These are phyloP conservation scores for Rotaria socialis DNA, from an alignment of 2,888 invertebrate genomes.

Conservation along the genomic window DNA sequence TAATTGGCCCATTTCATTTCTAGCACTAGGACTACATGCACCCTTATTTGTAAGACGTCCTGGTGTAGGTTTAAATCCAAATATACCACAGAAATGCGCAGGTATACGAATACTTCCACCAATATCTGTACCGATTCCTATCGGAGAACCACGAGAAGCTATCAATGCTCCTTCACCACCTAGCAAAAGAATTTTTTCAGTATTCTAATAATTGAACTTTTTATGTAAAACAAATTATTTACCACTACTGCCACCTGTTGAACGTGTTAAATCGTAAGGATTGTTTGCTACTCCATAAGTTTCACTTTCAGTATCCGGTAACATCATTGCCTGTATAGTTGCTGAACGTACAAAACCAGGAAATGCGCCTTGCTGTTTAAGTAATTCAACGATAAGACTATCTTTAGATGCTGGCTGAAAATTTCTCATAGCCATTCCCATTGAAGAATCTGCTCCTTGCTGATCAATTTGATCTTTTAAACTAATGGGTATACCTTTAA, in stretches of 20 bases:
- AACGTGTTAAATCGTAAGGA: slow-evolving; percentile 55
- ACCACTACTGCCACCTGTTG: slow-evolving; percentile 61
- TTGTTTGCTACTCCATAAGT: slow-evolving; percentile 57
- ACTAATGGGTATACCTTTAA: slow-evolving; percentile 15
- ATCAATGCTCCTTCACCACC: slow-evolving; percentile 57
- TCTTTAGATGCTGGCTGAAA: slow-evolving; percentile 7
- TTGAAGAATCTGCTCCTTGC: slow-evolving; percentile 14
- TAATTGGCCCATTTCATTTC: background rate
- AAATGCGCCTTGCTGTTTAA: background rate
- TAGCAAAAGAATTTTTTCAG: background rate
- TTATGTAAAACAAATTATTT: slow-evolving; percentile 51
- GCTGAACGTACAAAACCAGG: slow-evolving; percentile 24
- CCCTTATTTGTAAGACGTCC: slow-evolving; percentile 54
- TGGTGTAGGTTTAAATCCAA: slow-evolving; percentile 59
- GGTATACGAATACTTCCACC: slow-evolving; percentile 62
- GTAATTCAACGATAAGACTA: background rate
- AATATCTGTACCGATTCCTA: slow-evolving; percentile 61
- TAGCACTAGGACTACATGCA: background rate
- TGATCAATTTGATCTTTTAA: slow-evolving; percentile 18
- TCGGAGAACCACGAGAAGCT: slow-evolving; percentile 58
- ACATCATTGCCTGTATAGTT: slow-evolving; percentile 1
- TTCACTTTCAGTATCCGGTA: slow-evolving; percentile 50
- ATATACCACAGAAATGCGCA: slow-evolving; percentile 61
- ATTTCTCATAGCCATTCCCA: slow-evolving; percentile 5
- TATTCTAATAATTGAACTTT: background rate